Evolutionary conservation across 2,113 vertebrate genomes (phyloP).

Genomic region (Nipponia nippon): DNA sequence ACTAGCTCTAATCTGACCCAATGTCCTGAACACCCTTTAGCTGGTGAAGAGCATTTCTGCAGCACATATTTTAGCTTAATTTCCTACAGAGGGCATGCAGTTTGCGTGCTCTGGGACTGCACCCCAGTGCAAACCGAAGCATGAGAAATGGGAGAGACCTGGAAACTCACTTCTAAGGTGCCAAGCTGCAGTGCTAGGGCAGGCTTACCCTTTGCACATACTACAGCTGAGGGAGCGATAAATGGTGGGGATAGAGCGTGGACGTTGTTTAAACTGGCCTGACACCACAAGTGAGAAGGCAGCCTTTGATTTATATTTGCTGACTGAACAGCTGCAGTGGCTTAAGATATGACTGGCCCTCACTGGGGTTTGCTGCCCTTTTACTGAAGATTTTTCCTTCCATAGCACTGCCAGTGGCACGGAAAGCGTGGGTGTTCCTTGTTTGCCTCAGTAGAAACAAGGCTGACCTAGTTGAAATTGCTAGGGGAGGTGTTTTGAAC

Average conservation of each 20-base stretch:
- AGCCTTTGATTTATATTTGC: background rate
- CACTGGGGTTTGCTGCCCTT: background rate
- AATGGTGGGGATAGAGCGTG: background rate
- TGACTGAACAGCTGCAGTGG: background rate
- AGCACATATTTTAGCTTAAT: background rate
- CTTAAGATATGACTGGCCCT: background rate
- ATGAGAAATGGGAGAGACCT: background rate
- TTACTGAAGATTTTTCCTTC: background rate
- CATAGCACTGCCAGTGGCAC: background rate
- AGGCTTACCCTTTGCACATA: background rate
- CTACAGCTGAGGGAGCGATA: background rate
- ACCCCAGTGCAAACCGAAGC: rapidly evolving
- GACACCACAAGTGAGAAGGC: background rate
- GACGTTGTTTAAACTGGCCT: background rate
- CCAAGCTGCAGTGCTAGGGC: background rate
- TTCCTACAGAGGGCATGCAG: rapidly evolving
- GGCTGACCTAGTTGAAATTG: background rate
- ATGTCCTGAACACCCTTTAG: background rate
- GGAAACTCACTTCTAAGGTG: background rate
- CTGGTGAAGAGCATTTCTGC: background rate
- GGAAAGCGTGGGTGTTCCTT: background rate
- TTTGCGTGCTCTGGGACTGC: background rate
- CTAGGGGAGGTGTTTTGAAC: background rate
- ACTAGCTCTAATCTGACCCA: background rate
- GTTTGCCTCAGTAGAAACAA: background rate